Percentiles rank a stretch among this genome's conserved stretches.
These are phyloP conservation scores for Caprella mutica DNA, from an alignment of 2,888 invertebrate genomes.

Conservation along the genomic window DNA sequence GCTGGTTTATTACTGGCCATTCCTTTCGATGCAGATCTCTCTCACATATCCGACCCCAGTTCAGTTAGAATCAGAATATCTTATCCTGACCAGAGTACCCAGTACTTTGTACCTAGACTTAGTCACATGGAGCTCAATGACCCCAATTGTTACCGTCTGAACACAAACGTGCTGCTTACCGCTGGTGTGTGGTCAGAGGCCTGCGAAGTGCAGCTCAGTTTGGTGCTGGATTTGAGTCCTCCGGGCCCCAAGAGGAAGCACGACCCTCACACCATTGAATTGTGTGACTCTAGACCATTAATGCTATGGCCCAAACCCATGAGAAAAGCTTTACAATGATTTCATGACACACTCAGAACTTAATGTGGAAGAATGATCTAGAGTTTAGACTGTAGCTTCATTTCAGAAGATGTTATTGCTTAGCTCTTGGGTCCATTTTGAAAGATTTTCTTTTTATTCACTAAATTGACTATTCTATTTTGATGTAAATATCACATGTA, in stretches of 20 bases:
- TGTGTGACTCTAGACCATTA: slow-evolving; percentile 75
- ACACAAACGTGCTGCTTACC: slow-evolving; percentile 77
- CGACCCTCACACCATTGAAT: slow-evolving; percentile 47
- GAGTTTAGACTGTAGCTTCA: too few species aligned
- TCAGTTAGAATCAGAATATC: slow-evolving; percentile 65
- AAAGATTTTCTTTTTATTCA: too few species aligned
- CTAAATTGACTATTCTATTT: too few species aligned
- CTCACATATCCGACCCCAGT: slow-evolving; percentile 60
- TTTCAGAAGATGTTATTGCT: too few species aligned
- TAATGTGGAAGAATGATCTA: too few species aligned
- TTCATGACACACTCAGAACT: too few species aligned
- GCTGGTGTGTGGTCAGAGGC: slow-evolving; percentile 89
- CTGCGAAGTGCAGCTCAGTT: slow-evolving; percentile 71
- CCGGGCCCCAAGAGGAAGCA: slow-evolving; percentile 6
- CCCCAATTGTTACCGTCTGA: slow-evolving; percentile 49
- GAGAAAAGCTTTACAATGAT: too few species aligned
- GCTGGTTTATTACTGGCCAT: slow-evolving; percentile 82
- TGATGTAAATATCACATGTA: too few species aligned
- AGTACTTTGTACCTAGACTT: slow-evolving; percentile 60
- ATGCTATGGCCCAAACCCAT: slow-evolving; percentile 79
- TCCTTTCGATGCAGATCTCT: slow-evolving; percentile 72
- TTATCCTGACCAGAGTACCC: slow-evolving; percentile 82
- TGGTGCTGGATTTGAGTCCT: slow-evolving; percentile 59
- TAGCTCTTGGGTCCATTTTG: too few species aligned
- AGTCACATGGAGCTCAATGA: slow-evolving; percentile 40